Percentiles rank a stretch among this genome's conserved stretches.
These are phyloP conservation scores for Sinocyclocheilus rhinocerous DNA, from an alignment of 2,113 vertebrate species.

Conservation along the genomic window DNA sequence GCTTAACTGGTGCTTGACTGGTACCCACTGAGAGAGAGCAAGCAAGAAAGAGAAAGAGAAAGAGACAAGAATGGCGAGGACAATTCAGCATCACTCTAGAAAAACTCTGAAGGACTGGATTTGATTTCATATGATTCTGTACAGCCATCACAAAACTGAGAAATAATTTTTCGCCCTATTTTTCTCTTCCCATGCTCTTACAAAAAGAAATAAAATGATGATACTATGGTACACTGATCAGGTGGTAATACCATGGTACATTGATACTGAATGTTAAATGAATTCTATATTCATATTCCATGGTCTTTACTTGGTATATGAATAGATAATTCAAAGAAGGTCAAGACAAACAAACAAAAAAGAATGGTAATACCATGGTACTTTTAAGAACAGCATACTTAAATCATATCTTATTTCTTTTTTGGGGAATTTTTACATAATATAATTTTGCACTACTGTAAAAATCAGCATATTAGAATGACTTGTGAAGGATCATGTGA, in stretches of 20 bases:
- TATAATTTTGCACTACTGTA: not conserved
- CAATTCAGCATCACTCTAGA: not conserved
- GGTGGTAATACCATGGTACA: not conserved
- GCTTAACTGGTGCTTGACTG: slow-evolving; percentile 41
- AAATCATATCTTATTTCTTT: not conserved
- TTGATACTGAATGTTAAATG: not conserved
- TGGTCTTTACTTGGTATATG: not conserved
- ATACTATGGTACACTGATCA: not conserved
- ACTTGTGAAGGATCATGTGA: not conserved
- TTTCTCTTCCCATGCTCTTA: not conserved
- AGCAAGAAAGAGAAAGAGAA: not conserved
- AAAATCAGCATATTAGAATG: not conserved
- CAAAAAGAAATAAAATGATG: not conserved
- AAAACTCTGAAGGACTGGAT: not conserved
- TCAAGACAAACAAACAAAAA: not conserved
- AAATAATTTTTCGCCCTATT: not conserved
- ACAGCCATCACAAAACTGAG: not conserved
- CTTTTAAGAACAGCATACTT: not conserved
- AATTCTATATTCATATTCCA: not conserved
- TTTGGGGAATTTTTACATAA: not conserved
- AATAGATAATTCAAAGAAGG: not conserved
- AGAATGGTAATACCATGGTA: not conserved
- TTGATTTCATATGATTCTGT: not conserved
- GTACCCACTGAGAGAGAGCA: slow-evolving; percentile 3
- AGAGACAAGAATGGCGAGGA: not conserved